Percentiles rank a stretch among this genome's conserved stretches.
Conservation (phyloP, 2,888 invertebrate genomes). For the Chrysodeixis includens region DNA sequence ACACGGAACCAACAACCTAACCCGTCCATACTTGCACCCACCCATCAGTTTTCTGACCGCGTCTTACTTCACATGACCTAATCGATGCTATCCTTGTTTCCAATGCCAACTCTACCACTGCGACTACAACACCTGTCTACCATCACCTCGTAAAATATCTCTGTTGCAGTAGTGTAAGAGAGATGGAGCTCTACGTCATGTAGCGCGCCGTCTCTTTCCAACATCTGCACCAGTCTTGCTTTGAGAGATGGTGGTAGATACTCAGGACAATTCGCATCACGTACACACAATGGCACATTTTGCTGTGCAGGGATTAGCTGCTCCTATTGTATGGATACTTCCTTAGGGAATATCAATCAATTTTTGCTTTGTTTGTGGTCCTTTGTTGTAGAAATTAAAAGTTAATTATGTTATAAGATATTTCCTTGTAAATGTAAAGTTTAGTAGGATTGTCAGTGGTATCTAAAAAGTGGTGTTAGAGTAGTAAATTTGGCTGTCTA, state of each 20-base stretch:
- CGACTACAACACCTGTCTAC: background rate
- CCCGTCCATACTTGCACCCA: conserved; percentile 37
- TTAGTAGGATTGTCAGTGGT: background rate
- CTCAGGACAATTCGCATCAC: conserved; percentile 63
- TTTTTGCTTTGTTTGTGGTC: conserved; percentile 16
- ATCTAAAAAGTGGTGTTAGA: too few species aligned
- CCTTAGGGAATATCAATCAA: conserved; percentile 26
- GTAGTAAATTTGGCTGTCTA: too few species aligned
- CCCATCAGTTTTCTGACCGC: conserved; percentile 47
- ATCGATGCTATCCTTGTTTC: conserved; percentile 68
- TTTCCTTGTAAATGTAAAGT: background rate
- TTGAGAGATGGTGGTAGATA: too few species aligned
- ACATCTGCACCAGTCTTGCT: too few species aligned
- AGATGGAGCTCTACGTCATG: too few species aligned
- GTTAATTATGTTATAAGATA: background rate
- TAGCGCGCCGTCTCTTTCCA: too few species aligned
- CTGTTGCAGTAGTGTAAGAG: too few species aligned
- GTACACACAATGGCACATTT: conserved; percentile 76
- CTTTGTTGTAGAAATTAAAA: background rate
- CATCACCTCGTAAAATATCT: too few species aligned
- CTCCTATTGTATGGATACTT: conserved; percentile 35
- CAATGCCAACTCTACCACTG: conserved; percentile 65
- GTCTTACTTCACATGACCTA: conserved; percentile 52
- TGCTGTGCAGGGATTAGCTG: conserved; percentile 43
- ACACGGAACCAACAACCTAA: conserved; percentile 27